Conservation (phyloP, 2,797 vertebrate genomes). For the Pseudopleuronectes americanus region DNA sequence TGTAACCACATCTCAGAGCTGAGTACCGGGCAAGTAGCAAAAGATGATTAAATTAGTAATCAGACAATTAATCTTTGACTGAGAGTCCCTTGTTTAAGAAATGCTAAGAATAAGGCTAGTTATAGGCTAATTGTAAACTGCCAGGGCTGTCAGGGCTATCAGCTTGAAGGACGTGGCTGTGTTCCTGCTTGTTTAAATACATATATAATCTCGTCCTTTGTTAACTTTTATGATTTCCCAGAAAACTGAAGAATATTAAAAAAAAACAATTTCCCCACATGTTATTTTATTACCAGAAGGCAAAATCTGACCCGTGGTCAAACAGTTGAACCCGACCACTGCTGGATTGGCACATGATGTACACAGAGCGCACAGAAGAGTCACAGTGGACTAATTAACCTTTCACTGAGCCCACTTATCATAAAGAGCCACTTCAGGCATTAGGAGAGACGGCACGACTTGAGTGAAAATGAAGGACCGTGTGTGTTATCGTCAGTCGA, state of each 20-base stretch:
- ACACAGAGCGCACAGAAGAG: slow-evolving; percentile 48
- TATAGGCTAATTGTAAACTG: no score
- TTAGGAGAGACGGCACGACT: slow-evolving; percentile 45
- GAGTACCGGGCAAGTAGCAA: no score
- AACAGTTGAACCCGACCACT: slow-evolving; percentile 15
- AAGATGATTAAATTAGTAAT: no score
- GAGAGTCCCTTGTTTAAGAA: no score
- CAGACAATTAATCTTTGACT: no score
- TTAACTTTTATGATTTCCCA: background rate
- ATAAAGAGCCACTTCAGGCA: slow-evolving; percentile 66
- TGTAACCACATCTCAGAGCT: no score
- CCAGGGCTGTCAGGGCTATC: no score
- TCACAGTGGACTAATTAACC: slow-evolving; percentile 75
- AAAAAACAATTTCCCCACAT: background rate
- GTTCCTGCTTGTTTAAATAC: no score
- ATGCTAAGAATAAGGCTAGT: no score
- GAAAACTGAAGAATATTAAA: background rate
- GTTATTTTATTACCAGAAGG: slow-evolving; percentile 4
- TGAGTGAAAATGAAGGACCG: slow-evolving; percentile 48
- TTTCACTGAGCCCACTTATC: slow-evolving; percentile 73
- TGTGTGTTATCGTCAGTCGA: slow-evolving; percentile 31
- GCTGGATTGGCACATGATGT: slow-evolving; percentile 52
- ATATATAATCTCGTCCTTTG: no score
- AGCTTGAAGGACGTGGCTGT: no score
- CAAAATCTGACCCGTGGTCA: slow-evolving; percentile 12